Evolutionary conservation across 2,113 vertebrate species (phyloP).

Genomic region (Myxocyprinus asiaticus): DNA sequence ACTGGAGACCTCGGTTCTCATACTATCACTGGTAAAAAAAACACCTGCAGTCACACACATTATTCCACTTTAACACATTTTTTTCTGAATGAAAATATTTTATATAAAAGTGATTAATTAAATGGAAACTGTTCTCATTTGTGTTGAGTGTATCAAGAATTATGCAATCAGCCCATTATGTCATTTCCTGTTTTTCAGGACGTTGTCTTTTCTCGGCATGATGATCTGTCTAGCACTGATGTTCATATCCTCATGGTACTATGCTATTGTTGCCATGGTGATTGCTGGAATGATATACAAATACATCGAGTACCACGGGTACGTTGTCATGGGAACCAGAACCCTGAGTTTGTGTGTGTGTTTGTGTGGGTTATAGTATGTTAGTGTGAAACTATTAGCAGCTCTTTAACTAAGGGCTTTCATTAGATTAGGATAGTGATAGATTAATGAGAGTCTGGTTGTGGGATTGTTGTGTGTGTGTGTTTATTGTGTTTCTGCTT

Average conservation of each 20-base stretch:
- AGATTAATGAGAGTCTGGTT: no score
- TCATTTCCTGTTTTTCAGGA: constrained; percentile 66
- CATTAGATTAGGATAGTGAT: no score
- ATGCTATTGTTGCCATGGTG: constrained; percentile 88
- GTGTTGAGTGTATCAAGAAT: no score
- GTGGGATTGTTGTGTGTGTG: not conserved
- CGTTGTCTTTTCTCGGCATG: constrained; percentile 90
- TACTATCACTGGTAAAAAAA: constrained; percentile 86
- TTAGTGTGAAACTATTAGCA: no score
- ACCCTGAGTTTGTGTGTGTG: not conserved
- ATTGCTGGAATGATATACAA: constrained; percentile 95
- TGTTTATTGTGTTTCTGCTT: no score
- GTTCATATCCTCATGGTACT: constrained; percentile 95
- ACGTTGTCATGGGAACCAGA: constrained; percentile 66
- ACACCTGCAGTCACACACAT: constrained; percentile 2
- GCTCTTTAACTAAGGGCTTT: no score
- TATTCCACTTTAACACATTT: constrained; percentile 23
- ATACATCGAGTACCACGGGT: constrained; percentile 94
- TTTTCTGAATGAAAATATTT: no score
- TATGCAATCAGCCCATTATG: no score
- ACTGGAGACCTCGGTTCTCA: constrained; percentile 91
- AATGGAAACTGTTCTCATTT: no score
- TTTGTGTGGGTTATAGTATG: no score
- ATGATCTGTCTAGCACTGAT: constrained; percentile 87
- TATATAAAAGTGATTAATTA: no score